phyloP scores from a whole-genome alignment of 2,797 vertebrate genomes.

The Pogoniulus pusillus region DNA sequence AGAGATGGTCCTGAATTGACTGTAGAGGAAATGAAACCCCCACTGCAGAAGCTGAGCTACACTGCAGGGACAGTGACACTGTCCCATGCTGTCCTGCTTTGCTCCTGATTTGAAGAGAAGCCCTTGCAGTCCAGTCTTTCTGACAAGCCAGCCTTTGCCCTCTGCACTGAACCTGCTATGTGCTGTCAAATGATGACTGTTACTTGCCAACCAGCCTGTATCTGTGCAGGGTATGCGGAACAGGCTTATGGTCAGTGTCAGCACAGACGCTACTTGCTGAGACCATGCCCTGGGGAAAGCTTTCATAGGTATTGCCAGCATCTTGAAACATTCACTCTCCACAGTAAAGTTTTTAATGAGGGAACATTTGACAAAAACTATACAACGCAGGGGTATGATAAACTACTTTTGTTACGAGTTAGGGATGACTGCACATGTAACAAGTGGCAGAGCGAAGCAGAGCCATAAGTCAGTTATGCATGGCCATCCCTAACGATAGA shows the following conservation, averaged over 20 bases:
- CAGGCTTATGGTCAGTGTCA: background rate
- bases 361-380: background rate
- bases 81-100: background rate
- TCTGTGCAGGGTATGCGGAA: background rate
- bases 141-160: background rate
- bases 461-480: conserved; percentile 40
- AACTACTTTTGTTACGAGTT: conserved; percentile 10
- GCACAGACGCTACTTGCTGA: background rate
- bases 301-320: background rate
- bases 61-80: rapidly evolving
- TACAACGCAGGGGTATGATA: conserved; percentile 9
- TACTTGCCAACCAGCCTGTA: background rate
- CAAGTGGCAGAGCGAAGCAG: conserved; percentile 42
- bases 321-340: background rate
- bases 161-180: background rate
- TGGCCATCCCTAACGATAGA: conserved; percentile 41
- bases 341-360: conserved; percentile 25
- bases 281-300: conserved; percentile 2
- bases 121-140: background rate
- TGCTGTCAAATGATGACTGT: background rate
- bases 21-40: background rate
- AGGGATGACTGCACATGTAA: conserved; percentile 28
- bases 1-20: background rate
- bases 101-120: background rate
- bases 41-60: background rate